These are phyloP conservation scores for Ophion costatus DNA, from an alignment of 2,888 invertebrate species.

Conservation along the genomic window DNA sequence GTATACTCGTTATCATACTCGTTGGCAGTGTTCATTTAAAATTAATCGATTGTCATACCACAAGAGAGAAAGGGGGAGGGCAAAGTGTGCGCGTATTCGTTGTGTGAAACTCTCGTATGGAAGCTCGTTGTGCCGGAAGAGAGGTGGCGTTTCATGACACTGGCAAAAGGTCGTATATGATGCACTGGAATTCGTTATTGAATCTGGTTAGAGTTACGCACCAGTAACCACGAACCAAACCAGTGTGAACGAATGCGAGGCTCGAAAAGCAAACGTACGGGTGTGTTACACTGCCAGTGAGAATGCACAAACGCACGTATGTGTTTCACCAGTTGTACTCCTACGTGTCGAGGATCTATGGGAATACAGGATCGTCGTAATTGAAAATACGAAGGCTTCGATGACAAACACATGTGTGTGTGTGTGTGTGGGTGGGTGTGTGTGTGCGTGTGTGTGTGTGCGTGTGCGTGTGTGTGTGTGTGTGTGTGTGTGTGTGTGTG, in stretches of 20 bases:
- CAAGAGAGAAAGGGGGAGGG: too few species aligned
- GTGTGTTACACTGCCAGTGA: neutral
- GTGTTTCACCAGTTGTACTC: conserved; percentile 10
- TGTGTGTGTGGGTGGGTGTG: too few species aligned
- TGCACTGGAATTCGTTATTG: conserved; percentile 43
- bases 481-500: too few species aligned
- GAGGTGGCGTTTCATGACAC: conserved; percentile 22
- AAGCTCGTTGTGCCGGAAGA: neutral
- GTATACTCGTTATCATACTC: too few species aligned
- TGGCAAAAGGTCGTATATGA: neutral
- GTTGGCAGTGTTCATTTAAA: too few species aligned
- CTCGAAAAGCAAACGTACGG: conserved; percentile 22
- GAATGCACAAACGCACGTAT: conserved; percentile 17
- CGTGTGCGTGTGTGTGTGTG: too few species aligned
- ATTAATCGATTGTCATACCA: too few species aligned
- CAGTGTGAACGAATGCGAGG: conserved; percentile 28
- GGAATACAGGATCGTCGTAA: conserved; percentile 36
- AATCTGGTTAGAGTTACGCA: conserved; percentile 53
- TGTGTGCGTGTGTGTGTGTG: too few species aligned
- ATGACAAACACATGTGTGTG: neutral
- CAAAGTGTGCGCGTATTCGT: neutral
- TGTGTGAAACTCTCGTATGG: neutral
- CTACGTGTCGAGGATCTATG: conserved; percentile 14
- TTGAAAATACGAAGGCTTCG: conserved; percentile 32
- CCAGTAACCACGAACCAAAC: conserved; percentile 31